phyloP scores from a whole-genome alignment of 2,888 invertebrate genomes.

The Calliscelio sp. region DNA sequence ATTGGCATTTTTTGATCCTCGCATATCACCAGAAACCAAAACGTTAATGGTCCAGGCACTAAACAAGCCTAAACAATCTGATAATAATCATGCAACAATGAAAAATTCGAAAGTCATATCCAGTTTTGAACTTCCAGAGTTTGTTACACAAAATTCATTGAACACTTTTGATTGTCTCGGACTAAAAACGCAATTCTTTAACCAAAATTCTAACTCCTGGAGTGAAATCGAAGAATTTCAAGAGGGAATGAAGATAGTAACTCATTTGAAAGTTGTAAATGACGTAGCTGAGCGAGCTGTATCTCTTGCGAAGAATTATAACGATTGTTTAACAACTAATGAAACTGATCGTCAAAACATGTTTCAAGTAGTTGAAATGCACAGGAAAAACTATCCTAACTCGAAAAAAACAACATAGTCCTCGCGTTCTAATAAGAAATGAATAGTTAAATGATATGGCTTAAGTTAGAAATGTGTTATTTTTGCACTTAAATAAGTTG shows the following conservation, averaged over 20 bases:
- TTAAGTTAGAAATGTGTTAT: too few relatives aligned
- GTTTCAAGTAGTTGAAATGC: conserved; percentile 1
- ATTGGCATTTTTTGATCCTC: conserved; percentile 18
- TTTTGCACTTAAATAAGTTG: too few relatives aligned
- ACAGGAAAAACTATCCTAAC: neutral
- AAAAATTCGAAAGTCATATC: neutral
- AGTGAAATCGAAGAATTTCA: neutral
- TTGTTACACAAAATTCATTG: neutral
- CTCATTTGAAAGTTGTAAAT: neutral
- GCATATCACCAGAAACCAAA: neutral
- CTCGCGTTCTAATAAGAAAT: too few relatives aligned
- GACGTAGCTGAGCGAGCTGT: conserved; percentile 1
- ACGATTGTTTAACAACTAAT: neutral
- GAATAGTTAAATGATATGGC: too few relatives aligned
- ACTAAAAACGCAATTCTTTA: neutral
- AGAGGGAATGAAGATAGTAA: neutral
- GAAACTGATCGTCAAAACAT: neutral
- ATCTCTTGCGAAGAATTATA: neutral
- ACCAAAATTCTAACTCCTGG: neutral
- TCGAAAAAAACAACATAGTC: too few relatives aligned
- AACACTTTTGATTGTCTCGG: neutral
- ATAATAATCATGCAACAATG: neutral
- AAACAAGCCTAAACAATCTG: neutral
- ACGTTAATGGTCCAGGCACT: conserved; percentile 1
- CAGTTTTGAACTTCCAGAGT: neutral